A percentile compares a stretch with the other conserved stretches of the same genome.
phyloP scores from a whole-genome alignment of 2,113 vertebrate species.

The Theristicus caerulescens region DNA sequence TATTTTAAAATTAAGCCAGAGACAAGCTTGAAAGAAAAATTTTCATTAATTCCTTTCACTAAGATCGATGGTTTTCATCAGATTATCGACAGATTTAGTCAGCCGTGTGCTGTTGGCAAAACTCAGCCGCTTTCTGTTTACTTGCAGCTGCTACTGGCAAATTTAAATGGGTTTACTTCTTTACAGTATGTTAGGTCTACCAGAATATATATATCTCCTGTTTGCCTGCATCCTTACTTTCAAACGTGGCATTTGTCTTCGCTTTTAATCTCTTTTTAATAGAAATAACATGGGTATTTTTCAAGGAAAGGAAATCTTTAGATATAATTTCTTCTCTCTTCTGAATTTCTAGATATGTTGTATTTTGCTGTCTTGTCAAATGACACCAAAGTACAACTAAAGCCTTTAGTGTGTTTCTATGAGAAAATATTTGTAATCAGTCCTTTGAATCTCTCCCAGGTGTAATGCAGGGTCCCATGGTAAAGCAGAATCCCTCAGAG shows the following conservation, averaged over 20 bases:
- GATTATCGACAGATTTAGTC: constrained; percentile 43
- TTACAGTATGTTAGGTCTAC: neutral
- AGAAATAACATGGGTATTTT: neutral
- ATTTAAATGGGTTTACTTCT: neutral
- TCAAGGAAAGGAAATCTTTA: neutral
- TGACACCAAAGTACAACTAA: neutral
- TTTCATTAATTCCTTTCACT: constrained; percentile 27
- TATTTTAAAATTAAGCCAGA: constrained; percentile 12
- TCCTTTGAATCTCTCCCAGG: neutral
- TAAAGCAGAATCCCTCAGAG: neutral
- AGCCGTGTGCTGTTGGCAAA: neutral
- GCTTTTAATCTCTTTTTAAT: neutral
- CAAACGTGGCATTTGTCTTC: neutral
- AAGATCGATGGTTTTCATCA: constrained; percentile 43
- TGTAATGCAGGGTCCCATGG: neutral
- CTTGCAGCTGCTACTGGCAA: neutral
- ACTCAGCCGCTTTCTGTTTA: constrained; percentile 30
- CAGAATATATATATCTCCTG: neutral
- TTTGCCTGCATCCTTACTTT: neutral
- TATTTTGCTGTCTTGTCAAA: neutral
- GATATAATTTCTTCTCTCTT: neutral
- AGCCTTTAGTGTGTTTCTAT: neutral
- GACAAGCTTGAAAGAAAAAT: constrained; percentile 9
- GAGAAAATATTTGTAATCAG: neutral
- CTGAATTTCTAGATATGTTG: neutral